Percentiles rank a stretch among this genome's conserved stretches.
Conservation (phyloP, 1,140 invertebrate species). For the Dufourea novaeangliae region DNA sequence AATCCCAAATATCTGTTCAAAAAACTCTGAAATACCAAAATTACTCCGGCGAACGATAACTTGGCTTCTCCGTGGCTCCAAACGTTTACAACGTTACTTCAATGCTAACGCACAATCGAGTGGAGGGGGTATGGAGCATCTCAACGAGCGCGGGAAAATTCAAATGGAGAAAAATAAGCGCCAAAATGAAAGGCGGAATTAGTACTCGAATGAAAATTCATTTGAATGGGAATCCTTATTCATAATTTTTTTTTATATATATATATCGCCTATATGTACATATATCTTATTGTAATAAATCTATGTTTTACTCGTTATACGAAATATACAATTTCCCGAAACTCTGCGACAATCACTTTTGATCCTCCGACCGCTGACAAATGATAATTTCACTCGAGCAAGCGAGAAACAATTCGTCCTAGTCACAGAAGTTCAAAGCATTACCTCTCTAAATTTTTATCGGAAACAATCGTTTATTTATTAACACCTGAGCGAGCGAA, state of each 20-base stretch:
- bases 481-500: slow-evolving; percentile 3
- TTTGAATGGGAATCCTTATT: no score
- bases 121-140: neutral
- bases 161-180: neutral
- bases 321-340: no score
- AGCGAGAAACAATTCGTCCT: no score
- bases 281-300: no score
- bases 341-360: neutral
- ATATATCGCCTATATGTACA: no score
- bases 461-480: slow-evolving; percentile 33
- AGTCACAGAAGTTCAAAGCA: no score
- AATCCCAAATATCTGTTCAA: neutral
- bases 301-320: no score
- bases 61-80: neutral
- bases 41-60: neutral
- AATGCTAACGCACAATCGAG: neutral
- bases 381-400: no score
- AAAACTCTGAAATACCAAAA: neutral
- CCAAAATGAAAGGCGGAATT: no score
- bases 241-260: no score
- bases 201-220: no score
- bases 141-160: neutral
- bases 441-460: neutral
- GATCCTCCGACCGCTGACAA: no score
- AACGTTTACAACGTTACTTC: neutral